These are phyloP conservation scores for Tragelaphus buxtoni DNA, from an alignment of 2,113 vertebrate species.

Conservation along the genomic window DNA sequence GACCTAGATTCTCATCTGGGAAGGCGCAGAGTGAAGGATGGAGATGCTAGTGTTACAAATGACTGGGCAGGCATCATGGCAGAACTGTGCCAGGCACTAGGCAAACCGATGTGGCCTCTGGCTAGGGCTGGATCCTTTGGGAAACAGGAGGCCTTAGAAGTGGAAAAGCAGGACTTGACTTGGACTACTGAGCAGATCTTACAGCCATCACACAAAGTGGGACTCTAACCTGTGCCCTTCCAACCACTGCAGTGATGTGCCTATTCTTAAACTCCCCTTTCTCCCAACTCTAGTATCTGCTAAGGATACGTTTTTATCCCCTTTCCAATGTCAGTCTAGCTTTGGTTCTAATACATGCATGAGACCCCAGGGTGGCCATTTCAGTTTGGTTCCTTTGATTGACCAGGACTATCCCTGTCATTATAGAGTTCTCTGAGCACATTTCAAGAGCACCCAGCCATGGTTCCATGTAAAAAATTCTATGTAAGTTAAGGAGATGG, in stretches of 20 bases:
- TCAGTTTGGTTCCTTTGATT: neutral
- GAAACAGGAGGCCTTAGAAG: neutral
- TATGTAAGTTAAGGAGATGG: neutral
- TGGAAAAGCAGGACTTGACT: neutral
- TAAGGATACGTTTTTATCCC: neutral
- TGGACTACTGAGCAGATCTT: neutral
- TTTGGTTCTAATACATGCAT: neutral
- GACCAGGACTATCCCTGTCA: neutral
- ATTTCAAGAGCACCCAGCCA: neutral
- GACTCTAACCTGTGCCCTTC: neutral
- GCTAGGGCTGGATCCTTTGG: neutral
- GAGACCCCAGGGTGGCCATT: neutral
- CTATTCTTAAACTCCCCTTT: neutral
- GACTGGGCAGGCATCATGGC: neutral
- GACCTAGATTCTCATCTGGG: neutral
- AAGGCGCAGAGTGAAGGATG: neutral
- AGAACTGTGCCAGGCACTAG: neutral
- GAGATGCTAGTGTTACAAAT: neutral
- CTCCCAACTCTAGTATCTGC: neutral
- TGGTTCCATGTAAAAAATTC: neutral
- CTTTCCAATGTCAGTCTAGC: neutral
- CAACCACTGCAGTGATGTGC: neutral
- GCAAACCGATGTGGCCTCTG: neutral
- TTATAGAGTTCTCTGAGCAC: neutral
- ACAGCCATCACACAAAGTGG: neutral